Evolutionary conservation across 1,140 invertebrate genomes (phyloP).

Genomic region (Eurytemora carolleeae): DNA sequence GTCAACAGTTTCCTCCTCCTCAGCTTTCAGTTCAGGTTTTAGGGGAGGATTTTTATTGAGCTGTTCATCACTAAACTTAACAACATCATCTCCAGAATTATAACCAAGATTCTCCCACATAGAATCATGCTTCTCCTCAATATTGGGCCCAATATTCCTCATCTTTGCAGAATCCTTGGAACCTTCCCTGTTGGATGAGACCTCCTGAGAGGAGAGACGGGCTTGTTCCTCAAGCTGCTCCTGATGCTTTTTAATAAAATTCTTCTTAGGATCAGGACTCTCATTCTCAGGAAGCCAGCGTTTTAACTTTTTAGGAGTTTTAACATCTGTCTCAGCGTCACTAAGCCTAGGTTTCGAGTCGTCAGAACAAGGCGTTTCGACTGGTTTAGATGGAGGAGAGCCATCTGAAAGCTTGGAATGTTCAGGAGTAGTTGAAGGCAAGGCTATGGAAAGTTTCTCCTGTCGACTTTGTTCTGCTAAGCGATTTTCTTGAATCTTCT

Average conservation of each 20-base stretch:
- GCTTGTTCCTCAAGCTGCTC: conserved; percentile 1
- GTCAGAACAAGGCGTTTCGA: not conserved
- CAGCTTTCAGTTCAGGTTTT: not conserved
- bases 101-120: conserved; percentile 11
- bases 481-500: not conserved
- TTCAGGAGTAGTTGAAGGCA: too few relatives aligned
- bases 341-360: not conserved
- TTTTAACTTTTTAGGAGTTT: not conserved
- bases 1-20: not conserved
- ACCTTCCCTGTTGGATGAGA: not conserved
- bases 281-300: not conserved
- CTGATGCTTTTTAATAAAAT: not conserved
- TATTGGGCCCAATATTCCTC: conserved; percentile 1
- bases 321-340: too few relatives aligned
- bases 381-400: not conserved
- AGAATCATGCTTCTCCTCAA: not conserved
- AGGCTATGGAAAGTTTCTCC: too few relatives aligned
- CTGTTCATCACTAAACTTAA: conserved; percentile 2
- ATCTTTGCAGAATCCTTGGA: not conserved
- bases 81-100: conserved; percentile 5
- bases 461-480: too few relatives aligned
- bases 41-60: not conserved
- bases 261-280: conserved; percentile 9
- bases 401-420: too few relatives aligned
- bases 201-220: not conserved